These are phyloP conservation scores for Cephalopachus bancanus DNA, from an alignment of 2,797 vertebrate genomes.

Conservation along the genomic window DNA sequence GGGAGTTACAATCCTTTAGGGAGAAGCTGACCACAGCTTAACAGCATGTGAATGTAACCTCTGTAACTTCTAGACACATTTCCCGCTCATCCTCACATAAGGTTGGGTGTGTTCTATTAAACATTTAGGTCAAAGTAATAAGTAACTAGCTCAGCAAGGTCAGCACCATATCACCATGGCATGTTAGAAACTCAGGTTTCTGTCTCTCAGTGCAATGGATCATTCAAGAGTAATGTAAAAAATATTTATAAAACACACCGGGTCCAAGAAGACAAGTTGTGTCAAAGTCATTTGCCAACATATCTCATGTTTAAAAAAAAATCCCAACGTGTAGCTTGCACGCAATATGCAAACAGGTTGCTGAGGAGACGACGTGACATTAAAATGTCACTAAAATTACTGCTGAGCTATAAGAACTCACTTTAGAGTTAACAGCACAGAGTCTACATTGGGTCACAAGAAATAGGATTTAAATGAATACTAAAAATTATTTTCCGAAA, in stretches of 20 bases:
- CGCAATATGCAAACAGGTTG: constrained; percentile 12
- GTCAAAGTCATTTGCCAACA: constrained; percentile 50
- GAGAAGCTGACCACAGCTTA: constrained; percentile 64
- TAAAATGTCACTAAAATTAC: constrained; percentile 66
- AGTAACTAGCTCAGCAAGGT: constrained; percentile 6
- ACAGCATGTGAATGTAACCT: not conserved
- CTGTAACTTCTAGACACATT: constrained; percentile 8
- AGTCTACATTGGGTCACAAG: not conserved
- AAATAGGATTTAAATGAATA: constrained; percentile 48
- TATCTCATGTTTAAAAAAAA: not conserved
- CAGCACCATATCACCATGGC: not conserved
- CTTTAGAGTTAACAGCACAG: constrained; percentile 26
- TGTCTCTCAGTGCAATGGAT: not conserved
- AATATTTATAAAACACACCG: constrained; percentile 16
- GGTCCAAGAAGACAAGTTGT: not conserved
- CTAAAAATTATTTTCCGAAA: constrained; percentile 52
- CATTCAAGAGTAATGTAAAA: constrained; percentile 18
- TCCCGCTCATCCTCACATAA: not conserved
- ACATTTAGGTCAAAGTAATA: constrained; percentile 29
- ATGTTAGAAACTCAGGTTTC: not conserved
- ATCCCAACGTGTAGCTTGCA: not conserved
- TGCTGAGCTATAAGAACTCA: constrained; percentile 2
- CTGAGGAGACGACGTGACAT: constrained; percentile 46
- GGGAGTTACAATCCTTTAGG: constrained; percentile 13
- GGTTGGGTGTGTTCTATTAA: not conserved